Evolutionary conservation across 2,797 vertebrate species (phyloP), one percentile per base, ranked within the genome.

Genomic region (Vireo griseus): DNA sequence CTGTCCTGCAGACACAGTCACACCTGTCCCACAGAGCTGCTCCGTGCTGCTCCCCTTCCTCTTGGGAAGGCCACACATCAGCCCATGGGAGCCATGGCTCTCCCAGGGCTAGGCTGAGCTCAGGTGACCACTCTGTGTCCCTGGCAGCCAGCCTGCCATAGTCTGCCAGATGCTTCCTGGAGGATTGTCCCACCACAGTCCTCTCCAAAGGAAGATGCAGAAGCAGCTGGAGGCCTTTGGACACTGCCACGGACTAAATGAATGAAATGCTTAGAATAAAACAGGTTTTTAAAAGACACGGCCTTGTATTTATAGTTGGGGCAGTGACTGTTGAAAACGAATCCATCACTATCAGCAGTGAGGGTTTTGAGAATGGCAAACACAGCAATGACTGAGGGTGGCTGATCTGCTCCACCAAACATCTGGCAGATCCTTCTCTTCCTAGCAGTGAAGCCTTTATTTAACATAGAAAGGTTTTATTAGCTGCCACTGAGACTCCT

Each of bases 41-140:
- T 35, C 33, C 6, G 0, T n/a, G 39, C 21, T 24, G 17, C 19
- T 42, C 24, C 48, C 1, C 3, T 6, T 39, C 16, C 10, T 3
- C 2, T 3, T 2, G 6, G 2, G 16, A 58, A 31, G 69, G 20
- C 18, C 0, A 0, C 7, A 12, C 1, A 2, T 4, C 15, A 39
- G 42, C 8, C 42, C 33, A 4, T 21, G 5, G 6, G 2, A 16
- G 3, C 40, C 19, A 6, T 16, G 13, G 48, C 81, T 54, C 8
- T 57, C 13, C 26, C 2, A 1, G 7, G 29, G 39, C 12, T 19
- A 20, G 73, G 11, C 10, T 25, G 52, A 48, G 82, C 62, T 5
- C 0, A 11, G 28, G 77, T 5, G 71, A 21, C 39, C 77, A 16
- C 52, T 3, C 82, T 6, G 3, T 13, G 2, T 4, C 57, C 4